A percentile compares a stretch with the other conserved stretches of the same genome.
Conservation (phyloP, 2,113 vertebrate genomes). For the Podarcis muralis region DNA sequence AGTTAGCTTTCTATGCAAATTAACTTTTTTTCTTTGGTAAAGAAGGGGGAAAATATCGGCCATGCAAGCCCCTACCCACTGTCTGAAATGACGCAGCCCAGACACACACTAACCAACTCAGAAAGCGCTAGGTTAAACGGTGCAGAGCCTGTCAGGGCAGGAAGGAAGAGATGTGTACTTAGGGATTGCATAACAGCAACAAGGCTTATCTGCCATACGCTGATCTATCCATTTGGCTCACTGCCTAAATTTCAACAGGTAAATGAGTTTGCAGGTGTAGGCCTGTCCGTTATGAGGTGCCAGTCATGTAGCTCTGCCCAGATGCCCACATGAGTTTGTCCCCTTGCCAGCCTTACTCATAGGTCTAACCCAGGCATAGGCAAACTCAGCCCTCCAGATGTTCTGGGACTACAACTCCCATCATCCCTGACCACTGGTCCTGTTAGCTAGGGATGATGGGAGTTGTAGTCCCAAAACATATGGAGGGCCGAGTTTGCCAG, state of each 20-base stretch:
- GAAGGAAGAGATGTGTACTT: not conserved
- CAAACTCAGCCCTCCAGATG: no score
- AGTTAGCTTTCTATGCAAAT: not conserved
- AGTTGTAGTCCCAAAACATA: no score
- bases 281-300: not conserved
- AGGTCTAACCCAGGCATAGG: no score
- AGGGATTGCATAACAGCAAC: not conserved
- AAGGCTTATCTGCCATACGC: no score
- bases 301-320: not conserved
- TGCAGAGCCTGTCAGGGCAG: not conserved
- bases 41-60: not conserved
- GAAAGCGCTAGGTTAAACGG: not conserved
- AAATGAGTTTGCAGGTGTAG: no score
- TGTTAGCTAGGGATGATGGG: no score
- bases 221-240: not conserved
- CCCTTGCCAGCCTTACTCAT: not conserved
- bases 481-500: no score
- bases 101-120: not conserved
- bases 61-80: not conserved
- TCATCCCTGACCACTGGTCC: no score
- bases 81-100: not conserved
- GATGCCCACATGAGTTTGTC: not conserved
- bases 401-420: no score
- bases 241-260: not conserved
- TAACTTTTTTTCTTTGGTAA: not conserved